Base-by-base conservation (phyloP, 2,888 invertebrate species). In the Allolobophora icterica region DNA sequence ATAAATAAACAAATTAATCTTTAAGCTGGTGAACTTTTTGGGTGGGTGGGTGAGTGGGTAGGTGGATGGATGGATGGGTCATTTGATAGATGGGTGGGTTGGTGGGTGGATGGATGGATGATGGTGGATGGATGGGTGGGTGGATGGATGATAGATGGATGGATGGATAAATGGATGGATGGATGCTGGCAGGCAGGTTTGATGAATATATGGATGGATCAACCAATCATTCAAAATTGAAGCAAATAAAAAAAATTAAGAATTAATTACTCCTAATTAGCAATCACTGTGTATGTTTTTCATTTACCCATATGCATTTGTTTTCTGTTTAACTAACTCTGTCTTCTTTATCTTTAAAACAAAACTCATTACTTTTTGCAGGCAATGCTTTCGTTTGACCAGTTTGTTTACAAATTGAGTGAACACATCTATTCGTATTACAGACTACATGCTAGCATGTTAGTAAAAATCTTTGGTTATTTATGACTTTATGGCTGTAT, bases 381-480 rank as follows among this genome's bases (percentile, higher is more conserved):
- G 95, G 99, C 99, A 0, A 99, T 99, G 95, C 96, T 99, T 90
- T 99, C 99, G 95, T 99, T 99, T 96, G 99, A 99, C 96, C 99
- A 99, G 96, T 99, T 99, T 95, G 98, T 99, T 33, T 99, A 98
- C 96, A 99, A 99, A 95, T 96, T 99, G 91, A 98, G 98, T 92
- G 99, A 99, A 94, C 98, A 99, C 94, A 98, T 99, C 90, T 99
- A 99, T 95, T 97, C 98, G 1, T 98, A 99, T 95, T 99, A 99
- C 95, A 99, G 99, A 94, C 98, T 99, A 94, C 95, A 98, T 93
- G 98, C 99, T 8, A 97, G 98, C 90, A 97, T 97, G 97, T 97
- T 93, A 94, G 94, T 91, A 52, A 19, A 40, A n/a, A 6, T 89
- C 19, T 84, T 0, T 35, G 30, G n/a, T 17, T 87, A 5, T 38